Percentiles rank a stretch among this genome's conserved stretches.
Evolutionary conservation across 53 echinoderm and acorn worm genomes (phyloP).

Genomic region (Pentamera pediparva): DNA sequence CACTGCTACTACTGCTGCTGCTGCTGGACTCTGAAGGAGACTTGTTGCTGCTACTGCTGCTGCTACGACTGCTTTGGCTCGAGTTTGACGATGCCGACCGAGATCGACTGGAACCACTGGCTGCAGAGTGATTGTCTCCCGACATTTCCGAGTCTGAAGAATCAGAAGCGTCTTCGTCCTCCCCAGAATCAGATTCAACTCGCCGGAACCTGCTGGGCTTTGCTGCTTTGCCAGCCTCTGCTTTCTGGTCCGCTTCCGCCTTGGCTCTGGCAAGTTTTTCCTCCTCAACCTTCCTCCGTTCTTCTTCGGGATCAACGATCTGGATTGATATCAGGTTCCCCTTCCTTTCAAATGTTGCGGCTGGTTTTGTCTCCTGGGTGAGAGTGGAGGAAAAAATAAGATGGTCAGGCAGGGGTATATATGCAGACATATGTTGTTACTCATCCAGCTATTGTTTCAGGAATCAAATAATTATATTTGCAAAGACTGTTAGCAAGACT

Average conservation of each 20-base stretch:
- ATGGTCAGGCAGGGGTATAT: neutral
- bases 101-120: too few species aligned
- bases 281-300: constrained; percentile 10
- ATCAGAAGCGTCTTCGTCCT: neutral
- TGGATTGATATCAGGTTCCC: constrained; percentile 67
- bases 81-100: constrained; percentile 15
- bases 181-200: constrained; percentile 41
- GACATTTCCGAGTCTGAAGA: neutral
- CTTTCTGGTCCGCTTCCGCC: neutral
- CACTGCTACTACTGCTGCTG: constrained; percentile 6
- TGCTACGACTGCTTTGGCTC: neutral
- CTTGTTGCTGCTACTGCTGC: constrained; percentile 7
- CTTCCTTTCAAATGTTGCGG: constrained; percentile 40
- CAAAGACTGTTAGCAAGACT: neutral
- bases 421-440: too few species aligned
- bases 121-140: too few species aligned
- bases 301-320: constrained; percentile 44
- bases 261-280: constrained; percentile 19
- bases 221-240: constrained; percentile 1
- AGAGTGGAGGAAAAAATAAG: constrained; percentile 16
- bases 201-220: constrained; percentile 34
- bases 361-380: constrained; percentile 16
- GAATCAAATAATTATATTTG: too few species aligned
- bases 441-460: too few species aligned
- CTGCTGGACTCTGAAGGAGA: neutral